Conservation (phyloP, 2,797 vertebrate species). For the Myripristis murdjan region DNA sequence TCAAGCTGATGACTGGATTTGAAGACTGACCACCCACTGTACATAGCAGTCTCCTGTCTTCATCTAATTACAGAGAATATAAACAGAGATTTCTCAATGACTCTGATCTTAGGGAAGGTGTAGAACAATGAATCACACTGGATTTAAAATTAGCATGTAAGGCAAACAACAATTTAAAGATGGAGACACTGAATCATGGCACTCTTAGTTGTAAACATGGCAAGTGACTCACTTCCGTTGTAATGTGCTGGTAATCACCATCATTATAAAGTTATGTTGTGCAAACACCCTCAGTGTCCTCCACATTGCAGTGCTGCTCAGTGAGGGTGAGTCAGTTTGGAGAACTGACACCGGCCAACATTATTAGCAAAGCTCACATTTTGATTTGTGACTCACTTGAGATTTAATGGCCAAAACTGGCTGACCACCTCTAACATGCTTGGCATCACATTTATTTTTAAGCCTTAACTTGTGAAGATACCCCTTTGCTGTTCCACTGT, state of each 20-base stretch:
- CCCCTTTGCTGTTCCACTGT: too few relatives aligned
- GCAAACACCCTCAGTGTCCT: constrained; percentile 44
- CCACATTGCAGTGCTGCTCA: constrained; percentile 27
- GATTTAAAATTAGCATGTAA: constrained; percentile 14
- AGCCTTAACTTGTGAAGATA: too few relatives aligned
- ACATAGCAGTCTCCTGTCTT: constrained; percentile 32
- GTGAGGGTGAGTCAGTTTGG: constrained; percentile 41
- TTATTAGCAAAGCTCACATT: not conserved
- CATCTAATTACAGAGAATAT: constrained; percentile 56
- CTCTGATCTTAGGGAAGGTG: constrained; percentile 33
- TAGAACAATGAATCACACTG: constrained; percentile 52
- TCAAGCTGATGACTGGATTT: constrained; percentile 23
- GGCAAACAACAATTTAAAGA: constrained; percentile 42
- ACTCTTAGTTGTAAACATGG: constrained; percentile 36
- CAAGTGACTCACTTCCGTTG: constrained; percentile 63
- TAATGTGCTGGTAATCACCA: constrained; percentile 17
- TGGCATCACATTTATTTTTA: too few relatives aligned
- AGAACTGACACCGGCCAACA: constrained; percentile 6
- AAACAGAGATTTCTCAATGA: constrained; percentile 31
- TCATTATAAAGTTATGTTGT: constrained; percentile 38
- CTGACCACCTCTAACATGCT: too few relatives aligned
- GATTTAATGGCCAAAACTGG: too few relatives aligned
- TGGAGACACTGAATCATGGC: constrained; percentile 50
- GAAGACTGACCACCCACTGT: constrained; percentile 41
- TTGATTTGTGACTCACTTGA: constrained; percentile 11